phyloP scores from a whole-genome alignment of 2,113 vertebrate genomes.

The Cynocephalus volans region DNA sequence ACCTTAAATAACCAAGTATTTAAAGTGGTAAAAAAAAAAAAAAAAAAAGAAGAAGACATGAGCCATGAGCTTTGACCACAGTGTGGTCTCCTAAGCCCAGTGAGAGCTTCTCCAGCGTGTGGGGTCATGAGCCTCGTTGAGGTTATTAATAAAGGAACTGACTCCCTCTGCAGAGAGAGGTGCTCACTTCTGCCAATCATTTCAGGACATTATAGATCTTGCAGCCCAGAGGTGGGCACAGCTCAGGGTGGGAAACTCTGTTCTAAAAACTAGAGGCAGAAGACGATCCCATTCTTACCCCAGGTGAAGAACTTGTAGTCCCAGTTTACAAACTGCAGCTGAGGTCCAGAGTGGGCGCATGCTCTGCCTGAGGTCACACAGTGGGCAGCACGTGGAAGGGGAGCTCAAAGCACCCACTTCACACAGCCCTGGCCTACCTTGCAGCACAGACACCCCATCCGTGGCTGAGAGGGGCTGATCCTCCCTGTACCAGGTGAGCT shows the following conservation, averaged over 20 bases:
- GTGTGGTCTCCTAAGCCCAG: not conserved
- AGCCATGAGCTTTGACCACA: not conserved
- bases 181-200: rapidly evolving
- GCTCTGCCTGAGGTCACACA: not conserved
- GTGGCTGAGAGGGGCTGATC: constrained; percentile 89
- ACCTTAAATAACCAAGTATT: not conserved
- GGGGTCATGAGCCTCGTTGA: not conserved
- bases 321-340: not conserved
- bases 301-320: not conserved
- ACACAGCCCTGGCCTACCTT: constrained; percentile 87
- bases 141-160: rapidly evolving
- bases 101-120: rapidly evolving
- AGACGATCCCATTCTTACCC: not conserved
- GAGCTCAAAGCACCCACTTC: not conserved
- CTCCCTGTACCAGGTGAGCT: constrained; percentile 93
- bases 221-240: not conserved
- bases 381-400: not conserved
- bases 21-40: not conserved
- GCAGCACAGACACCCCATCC: constrained; percentile 88
- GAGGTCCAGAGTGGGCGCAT: rapidly evolving
- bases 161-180: no score
- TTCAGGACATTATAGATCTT: not conserved
- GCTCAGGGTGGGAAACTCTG: not conserved
- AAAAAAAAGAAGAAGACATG: no score
- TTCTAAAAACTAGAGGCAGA: not conserved